A percentile compares a stretch with the other conserved stretches of the same genome.
Evolutionary conservation across 2,888 invertebrate species (phyloP).

Genomic region (Nebria salina): DNA sequence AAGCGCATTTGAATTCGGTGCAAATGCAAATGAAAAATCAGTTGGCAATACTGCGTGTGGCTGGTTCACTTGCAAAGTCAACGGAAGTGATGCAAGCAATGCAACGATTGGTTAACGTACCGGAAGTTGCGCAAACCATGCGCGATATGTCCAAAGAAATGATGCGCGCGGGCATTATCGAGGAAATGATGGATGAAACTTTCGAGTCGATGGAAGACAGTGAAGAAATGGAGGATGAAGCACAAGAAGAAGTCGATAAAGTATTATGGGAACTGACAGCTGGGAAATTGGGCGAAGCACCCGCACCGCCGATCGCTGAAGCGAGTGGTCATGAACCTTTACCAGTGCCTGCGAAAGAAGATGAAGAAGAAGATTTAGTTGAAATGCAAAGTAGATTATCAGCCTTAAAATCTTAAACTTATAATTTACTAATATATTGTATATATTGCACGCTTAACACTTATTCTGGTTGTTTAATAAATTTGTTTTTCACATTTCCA

Average conservation of each 20-base stretch:
- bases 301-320: slow-evolving; percentile 77
- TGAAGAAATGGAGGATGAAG: slow-evolving; percentile 96
- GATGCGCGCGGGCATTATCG: slow-evolving; percentile 99
- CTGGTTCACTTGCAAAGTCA: slow-evolving; percentile 92
- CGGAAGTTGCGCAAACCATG: slow-evolving; percentile 96
- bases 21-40: slow-evolving; percentile 99
- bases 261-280: slow-evolving; percentile 87
- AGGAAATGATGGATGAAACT: slow-evolving; percentile 99
- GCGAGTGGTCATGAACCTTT: slow-evolving; percentile 65
- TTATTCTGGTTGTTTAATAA: not conserved
- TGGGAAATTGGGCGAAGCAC: slow-evolving; percentile 92
- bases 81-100: slow-evolving; percentile 99
- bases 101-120: slow-evolving; percentile 89
- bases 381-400: slow-evolving; percentile 92
- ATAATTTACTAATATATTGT: not conserved
- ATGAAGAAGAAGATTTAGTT: slow-evolving; percentile 82
- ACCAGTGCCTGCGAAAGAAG: slow-evolving; percentile 68
- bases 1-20: slow-evolving; percentile 97
- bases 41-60: slow-evolving; percentile 93
- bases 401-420: slow-evolving; percentile 81
- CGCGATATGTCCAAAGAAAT: slow-evolving; percentile 98
- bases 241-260: slow-evolving; percentile 80
- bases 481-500: not conserved
- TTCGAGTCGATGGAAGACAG: slow-evolving; percentile 93
- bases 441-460: not conserved